A percentile compares a stretch with the other conserved stretches of the same genome.
Evolutionary conservation across 2,797 vertebrate genomes (phyloP).

Genomic region (Cossypha dichroa): DNA sequence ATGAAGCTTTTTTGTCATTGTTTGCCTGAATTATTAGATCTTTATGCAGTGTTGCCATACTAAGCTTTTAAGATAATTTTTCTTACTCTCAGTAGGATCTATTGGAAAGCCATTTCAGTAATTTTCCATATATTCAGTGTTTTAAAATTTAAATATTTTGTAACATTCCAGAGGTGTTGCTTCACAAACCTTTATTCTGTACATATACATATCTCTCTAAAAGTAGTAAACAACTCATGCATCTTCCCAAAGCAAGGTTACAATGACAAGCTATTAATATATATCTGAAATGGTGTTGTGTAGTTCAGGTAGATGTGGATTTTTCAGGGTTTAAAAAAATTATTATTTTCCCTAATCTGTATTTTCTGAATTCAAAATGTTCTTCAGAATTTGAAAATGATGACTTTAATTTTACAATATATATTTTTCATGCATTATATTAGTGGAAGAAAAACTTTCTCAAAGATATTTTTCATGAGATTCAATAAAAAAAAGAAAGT

Average conservation of each 20-base stretch:
- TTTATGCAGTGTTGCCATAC: neutral
- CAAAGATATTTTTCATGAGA: neutral
- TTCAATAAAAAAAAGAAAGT: neutral
- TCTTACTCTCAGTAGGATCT: neutral
- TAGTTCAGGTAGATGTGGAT: neutral
- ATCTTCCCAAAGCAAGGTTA: neutral
- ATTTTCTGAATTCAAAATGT: neutral
- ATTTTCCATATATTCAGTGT: neutral
- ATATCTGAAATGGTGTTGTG: neutral
- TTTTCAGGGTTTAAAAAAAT: fast-evolving
- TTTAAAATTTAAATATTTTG: neutral
- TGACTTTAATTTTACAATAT: neutral
- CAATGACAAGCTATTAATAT: neutral
- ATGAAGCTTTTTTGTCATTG: neutral
- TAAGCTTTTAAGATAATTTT: neutral
- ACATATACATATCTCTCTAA: neutral
- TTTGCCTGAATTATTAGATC: neutral
- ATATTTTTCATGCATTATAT: neutral
- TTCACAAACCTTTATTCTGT: neutral
- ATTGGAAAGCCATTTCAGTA: neutral
- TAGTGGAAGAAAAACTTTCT: neutral
- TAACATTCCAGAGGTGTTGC: neutral
- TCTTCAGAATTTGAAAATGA: neutral
- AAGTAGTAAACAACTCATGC: neutral
- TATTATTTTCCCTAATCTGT: neutral